These are phyloP conservation scores for Macroteleia sp. DNA, from an alignment of 2,888 invertebrate genomes.

Conservation along the genomic window DNA sequence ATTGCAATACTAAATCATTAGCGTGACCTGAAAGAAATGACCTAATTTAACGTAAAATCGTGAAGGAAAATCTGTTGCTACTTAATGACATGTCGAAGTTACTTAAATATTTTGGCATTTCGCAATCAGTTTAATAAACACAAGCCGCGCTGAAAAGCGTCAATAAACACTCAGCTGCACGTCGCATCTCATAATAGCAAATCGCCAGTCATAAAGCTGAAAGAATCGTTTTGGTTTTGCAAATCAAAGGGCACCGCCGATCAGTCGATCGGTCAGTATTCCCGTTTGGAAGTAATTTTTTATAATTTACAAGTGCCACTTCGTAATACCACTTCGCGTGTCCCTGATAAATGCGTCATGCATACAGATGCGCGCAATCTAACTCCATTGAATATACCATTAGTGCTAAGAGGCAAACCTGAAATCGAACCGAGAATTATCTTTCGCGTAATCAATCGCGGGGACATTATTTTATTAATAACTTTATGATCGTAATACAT, in stretches of 20 bases:
- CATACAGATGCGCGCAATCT: conserved; percentile 43
- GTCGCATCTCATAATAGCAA: too few species aligned
- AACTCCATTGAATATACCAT: conserved; percentile 34
- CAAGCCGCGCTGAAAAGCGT: too few species aligned
- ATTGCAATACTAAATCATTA: too few species aligned
- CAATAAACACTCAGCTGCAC: too few species aligned
- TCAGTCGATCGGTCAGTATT: background rate
- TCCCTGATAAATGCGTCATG: conserved; percentile 37
- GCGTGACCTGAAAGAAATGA: too few species aligned
- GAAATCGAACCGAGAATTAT: conserved; percentile 40
- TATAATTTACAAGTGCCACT: conserved; percentile 33
- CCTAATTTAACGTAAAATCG: too few species aligned
- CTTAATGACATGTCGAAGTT: too few species aligned
- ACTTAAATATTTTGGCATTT: too few species aligned
- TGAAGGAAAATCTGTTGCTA: too few species aligned
- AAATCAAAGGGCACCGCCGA: conserved; percentile 24
- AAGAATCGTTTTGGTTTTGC: conserved; percentile 8
- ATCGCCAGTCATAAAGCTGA: too few species aligned
- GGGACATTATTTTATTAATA: conserved; percentile 20
- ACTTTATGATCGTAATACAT: background rate
- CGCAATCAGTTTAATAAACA: too few species aligned
- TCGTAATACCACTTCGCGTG: conserved; percentile 20
- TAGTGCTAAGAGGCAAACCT: conserved; percentile 32
- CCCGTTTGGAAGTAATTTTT: conserved; percentile 4
- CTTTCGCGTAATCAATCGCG: conserved; percentile 30